Conservation (phyloP, 1,140 invertebrate species). For the Eueides isabella region DNA sequence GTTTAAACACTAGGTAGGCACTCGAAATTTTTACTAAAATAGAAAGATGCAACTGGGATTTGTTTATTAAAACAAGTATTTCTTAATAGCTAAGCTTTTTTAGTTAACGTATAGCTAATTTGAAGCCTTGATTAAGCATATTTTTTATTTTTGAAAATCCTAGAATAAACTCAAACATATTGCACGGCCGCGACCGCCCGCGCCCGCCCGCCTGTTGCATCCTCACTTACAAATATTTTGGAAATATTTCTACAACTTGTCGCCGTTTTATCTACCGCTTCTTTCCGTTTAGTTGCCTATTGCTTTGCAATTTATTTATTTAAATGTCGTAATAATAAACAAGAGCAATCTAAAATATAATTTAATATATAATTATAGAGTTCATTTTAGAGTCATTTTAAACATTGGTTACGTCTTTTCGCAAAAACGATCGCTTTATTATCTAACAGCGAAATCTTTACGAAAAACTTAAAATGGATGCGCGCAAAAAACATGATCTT, state of each 20-base stretch:
- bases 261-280: slow-evolving; percentile 78
- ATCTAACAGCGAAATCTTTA: slow-evolving; percentile 77
- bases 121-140: neutral
- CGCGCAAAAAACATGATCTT: slow-evolving; percentile 65
- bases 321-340: neutral
- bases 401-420: slow-evolving; percentile 34
- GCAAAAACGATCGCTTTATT: slow-evolving; percentile 49
- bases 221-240: slow-evolving; percentile 80
- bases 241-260: slow-evolving; percentile 82
- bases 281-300: slow-evolving; percentile 74
- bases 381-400: slow-evolving; percentile 26
- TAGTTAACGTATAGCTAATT: too few relatives aligned
- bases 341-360: neutral
- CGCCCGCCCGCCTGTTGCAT: slow-evolving; percentile 55
- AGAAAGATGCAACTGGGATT: too few relatives aligned
- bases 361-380: neutral
- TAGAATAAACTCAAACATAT: slow-evolving; percentile 28
- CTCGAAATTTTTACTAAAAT: too few relatives aligned
- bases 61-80: too few relatives aligned
- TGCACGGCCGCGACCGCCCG: slow-evolving; percentile 29
- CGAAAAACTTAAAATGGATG: slow-evolving; percentile 77
- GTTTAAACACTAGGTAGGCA: too few relatives aligned
- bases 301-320: slow-evolving; percentile 26
- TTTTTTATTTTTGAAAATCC: neutral
- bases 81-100: too few relatives aligned